phyloP scores from a whole-genome alignment of 2,113 vertebrate genomes.

The Aptenodytes forsteri region DNA sequence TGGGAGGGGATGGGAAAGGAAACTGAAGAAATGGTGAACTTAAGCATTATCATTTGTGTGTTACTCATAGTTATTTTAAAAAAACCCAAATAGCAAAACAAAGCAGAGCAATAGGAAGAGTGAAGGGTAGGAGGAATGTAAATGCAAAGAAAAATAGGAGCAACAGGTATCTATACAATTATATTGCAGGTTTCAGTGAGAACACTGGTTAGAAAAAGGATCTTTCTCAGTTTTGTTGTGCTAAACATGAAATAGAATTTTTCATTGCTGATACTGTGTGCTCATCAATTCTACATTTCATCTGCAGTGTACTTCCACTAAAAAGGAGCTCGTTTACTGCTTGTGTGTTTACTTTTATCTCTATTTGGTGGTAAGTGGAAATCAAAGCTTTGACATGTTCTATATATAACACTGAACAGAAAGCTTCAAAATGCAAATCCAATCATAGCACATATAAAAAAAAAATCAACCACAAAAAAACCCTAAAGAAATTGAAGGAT shows the following conservation, averaged over 20 bases:
- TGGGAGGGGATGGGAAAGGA: not conserved
- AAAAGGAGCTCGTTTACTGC: not conserved
- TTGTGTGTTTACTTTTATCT: not conserved
- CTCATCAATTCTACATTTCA: not conserved
- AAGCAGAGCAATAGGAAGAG: not conserved
- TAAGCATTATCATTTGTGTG: not conserved
- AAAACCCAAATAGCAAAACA: not conserved
- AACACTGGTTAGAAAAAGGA: not conserved
- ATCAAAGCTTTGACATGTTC: not conserved
- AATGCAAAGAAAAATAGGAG: not conserved
- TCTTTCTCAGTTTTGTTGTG: not conserved
- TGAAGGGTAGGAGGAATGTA: not conserved
- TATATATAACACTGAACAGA: not conserved
- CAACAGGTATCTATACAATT: not conserved
- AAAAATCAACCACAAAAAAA: not conserved
- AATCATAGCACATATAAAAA: not conserved
- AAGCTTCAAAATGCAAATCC: not conserved
- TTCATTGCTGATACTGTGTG: not conserved
- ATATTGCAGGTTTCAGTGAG: not conserved
- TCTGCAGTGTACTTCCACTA: not conserved
- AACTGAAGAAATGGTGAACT: not conserved
- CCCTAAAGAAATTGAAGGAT: not conserved
- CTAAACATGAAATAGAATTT: conserved; percentile 43
- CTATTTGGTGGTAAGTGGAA: not conserved
- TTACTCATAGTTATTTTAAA: not conserved